A percentile compares a stretch with the other conserved stretches of the same genome.
phyloP scores from a whole-genome alignment of 2,888 invertebrate genomes.

The Melitaea athalia region DNA sequence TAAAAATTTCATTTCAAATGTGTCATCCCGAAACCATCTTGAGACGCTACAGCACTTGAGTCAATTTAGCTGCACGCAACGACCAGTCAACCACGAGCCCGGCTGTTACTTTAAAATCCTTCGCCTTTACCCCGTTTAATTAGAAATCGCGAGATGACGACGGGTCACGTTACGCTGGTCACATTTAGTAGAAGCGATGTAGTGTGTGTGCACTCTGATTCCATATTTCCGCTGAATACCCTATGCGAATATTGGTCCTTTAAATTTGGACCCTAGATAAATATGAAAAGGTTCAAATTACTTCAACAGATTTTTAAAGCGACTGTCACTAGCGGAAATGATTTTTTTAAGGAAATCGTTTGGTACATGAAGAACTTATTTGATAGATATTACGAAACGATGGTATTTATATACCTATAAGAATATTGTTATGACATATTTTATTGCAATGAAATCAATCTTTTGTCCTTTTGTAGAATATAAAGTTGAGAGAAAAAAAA shows the following conservation, averaged over 20 bases:
- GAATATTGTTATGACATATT: background rate
- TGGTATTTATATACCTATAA: background rate
- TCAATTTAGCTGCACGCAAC: conserved; percentile 68
- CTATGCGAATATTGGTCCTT: conserved; percentile 52
- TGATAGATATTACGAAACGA: conserved; percentile 15
- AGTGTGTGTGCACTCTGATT: conserved; percentile 67
- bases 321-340: conserved; percentile 43
- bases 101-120: conserved; percentile 49
- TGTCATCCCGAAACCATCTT: conserved; percentile 61
- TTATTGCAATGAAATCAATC: no score
- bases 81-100: conserved; percentile 60
- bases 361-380: conserved; percentile 30
- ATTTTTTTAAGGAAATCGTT: conserved; percentile 50
- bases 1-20: conserved; percentile 39
- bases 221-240: conserved; percentile 75
- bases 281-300: conserved; percentile 43
- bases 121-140: conserved; percentile 41
- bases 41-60: conserved; percentile 73
- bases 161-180: conserved; percentile 59
- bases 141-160: conserved; percentile 48
- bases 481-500: no score
- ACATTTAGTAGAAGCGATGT: conserved; percentile 62
- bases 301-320: conserved; percentile 19
- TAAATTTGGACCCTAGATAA: conserved; percentile 50
- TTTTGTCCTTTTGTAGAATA: no score